Conservation (phyloP, 2,888 invertebrate species). For the Tolmerus cingulatus region DNA sequence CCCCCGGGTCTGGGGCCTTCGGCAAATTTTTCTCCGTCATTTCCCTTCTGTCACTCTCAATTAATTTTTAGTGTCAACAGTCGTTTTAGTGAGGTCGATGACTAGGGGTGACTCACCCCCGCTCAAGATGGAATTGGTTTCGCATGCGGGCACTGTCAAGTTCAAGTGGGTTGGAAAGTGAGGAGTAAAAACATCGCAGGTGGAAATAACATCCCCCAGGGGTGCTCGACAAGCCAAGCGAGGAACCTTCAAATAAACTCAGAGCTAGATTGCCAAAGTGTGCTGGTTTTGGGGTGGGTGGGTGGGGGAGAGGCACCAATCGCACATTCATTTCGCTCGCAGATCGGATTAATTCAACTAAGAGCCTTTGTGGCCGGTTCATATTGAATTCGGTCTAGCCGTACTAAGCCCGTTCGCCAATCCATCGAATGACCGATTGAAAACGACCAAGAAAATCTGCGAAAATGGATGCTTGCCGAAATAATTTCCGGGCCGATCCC, state of each 20-base stretch:
- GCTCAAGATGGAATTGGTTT: conserved; percentile 27
- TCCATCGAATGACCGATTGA: background rate
- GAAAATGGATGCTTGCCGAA: background rate
- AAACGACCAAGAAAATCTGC: background rate
- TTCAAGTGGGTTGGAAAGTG: conserved; percentile 37
- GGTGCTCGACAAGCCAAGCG: conserved; percentile 23
- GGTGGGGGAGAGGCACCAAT: background rate
- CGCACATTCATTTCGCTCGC: background rate
- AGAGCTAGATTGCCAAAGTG: background rate
- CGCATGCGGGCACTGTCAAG: conserved; percentile 37
- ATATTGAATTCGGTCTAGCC: background rate
- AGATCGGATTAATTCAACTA: conserved; percentile 11
- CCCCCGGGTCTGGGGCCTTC: background rate
- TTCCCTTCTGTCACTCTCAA: conserved; percentile 44
- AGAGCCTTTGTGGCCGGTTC: background rate
- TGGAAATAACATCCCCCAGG: conserved; percentile 39
- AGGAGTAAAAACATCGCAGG: conserved; percentile 37
- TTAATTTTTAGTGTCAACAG: conserved; percentile 44
- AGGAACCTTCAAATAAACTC: conserved; percentile 24
- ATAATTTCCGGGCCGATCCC: background rate
- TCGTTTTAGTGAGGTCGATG: conserved; percentile 25
- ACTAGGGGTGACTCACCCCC: background rate
- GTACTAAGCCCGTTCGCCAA: background rate
- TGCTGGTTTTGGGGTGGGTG: background rate
- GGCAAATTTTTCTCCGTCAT: conserved; percentile 41